Conservation (phyloP, 30 jellyfish, hydroid and myxozoan species). For the Rhopilema esculentum region DNA sequence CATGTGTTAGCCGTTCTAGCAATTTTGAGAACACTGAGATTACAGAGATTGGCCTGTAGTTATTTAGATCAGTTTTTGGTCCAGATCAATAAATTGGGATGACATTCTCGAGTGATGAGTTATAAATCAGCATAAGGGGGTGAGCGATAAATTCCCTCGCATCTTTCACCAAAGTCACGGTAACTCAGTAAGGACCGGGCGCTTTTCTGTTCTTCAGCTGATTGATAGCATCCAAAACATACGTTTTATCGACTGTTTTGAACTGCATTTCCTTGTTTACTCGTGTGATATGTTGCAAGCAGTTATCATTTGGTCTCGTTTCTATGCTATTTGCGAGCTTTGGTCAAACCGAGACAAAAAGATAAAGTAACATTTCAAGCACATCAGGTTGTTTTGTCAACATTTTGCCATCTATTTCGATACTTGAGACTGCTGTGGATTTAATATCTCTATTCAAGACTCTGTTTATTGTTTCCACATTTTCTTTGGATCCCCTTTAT, state of each 20-base stretch:
- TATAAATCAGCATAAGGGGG: constrained; percentile 56
- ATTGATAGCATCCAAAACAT: constrained; percentile 35
- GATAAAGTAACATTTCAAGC: constrained; percentile 50
- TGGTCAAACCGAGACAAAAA: constrained; percentile 64
- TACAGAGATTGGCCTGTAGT: constrained; percentile 54
- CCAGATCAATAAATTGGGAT: constrained; percentile 39
- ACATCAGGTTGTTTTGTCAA: constrained; percentile 59
- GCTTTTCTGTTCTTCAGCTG: constrained; percentile 56
- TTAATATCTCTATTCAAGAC: constrained; percentile 36
- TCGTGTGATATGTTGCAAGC: constrained; percentile 68
- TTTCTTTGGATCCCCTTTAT: constrained; percentile 35
- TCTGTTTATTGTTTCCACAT: constrained; percentile 63
- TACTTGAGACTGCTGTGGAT: constrained; percentile 48
- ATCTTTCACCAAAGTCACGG: constrained; percentile 17
- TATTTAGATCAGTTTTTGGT: constrained; percentile 29
- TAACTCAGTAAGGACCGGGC: constrained; percentile 30
- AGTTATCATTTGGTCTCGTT: constrained; percentile 61
- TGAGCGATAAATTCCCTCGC: constrained; percentile 36
- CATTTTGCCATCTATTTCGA: constrained; percentile 49
- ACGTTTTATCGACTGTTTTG: constrained; percentile 32
- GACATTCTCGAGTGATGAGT: constrained; percentile 50
- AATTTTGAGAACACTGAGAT: constrained; percentile 51
- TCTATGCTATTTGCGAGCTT: constrained; percentile 61
- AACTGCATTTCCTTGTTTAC: constrained; percentile 52
- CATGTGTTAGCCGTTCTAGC: constrained; percentile 52